Evolutionary conservation across 2,888 invertebrate genomes (phyloP).

Genomic region (Metallyticus violacea): DNA sequence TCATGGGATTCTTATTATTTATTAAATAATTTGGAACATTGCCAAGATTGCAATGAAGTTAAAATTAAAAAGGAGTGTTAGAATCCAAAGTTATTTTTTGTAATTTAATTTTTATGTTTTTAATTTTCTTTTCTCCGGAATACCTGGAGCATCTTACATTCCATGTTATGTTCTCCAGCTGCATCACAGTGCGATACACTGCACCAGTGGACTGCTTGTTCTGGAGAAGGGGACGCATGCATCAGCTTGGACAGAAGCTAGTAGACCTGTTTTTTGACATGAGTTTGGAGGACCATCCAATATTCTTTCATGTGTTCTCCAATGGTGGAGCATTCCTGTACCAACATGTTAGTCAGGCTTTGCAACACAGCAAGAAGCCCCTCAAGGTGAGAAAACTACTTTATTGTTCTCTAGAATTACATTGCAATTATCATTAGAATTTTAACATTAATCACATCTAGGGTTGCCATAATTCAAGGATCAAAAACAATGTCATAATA

Average conservation of each 20-base stretch:
- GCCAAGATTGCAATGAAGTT: no score
- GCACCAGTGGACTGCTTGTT: constrained; percentile 66
- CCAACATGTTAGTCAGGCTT: constrained; percentile 62
- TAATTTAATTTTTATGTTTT: no score
- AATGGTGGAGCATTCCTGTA: constrained; percentile 74
- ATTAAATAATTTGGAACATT: no score
- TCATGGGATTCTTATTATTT: no score
- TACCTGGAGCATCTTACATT: background rate
- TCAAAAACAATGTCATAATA: no score
- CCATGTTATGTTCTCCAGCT: constrained; percentile 46
- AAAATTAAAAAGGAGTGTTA: no score
- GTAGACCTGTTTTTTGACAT: constrained; percentile 63
- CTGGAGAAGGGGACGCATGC: constrained; percentile 59
- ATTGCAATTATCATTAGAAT: no score
- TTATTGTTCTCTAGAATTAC: no score
- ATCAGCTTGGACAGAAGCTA: constrained; percentile 60
- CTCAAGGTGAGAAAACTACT: constrained; percentile 49
- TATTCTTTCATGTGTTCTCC: constrained; percentile 72
- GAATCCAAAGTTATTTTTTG: no score
- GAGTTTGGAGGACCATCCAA: constrained; percentile 65
- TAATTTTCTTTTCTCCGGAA: no score
- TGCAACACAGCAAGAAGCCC: constrained; percentile 51
- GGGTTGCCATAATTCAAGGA: no score
- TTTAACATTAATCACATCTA: no score
- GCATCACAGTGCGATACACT: constrained; percentile 69